These are phyloP conservation scores for Cryptomyrus ogoouensis DNA, from an alignment of 2,113 vertebrate genomes.

Conservation along the genomic window DNA sequence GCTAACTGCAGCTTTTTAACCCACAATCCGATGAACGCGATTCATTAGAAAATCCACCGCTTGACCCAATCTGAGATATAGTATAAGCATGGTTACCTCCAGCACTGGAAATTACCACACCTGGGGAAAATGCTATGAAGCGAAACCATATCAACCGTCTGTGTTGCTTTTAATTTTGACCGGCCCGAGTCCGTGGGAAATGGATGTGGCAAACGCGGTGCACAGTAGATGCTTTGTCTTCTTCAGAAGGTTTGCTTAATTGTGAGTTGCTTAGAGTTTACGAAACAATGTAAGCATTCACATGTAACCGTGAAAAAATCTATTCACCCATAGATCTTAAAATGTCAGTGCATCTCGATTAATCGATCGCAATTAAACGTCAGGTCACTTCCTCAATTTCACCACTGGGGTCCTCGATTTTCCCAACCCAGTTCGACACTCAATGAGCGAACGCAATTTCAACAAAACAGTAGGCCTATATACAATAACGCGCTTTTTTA, in stretches of 20 bases:
- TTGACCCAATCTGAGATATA: not conserved
- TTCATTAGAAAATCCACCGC: not conserved
- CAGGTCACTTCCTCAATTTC: slow-evolving; percentile 12
- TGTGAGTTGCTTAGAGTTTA: not conserved
- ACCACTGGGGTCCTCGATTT: not conserved
- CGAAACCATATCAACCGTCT: not conserved
- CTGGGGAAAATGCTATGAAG: not conserved
- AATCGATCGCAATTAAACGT: not conserved
- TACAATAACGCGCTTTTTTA: slow-evolving; percentile 7
- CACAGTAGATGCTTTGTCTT: not conserved
- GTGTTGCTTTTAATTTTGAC: not conserved
- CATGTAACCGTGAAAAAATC: not conserved
- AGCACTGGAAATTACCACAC: not conserved
- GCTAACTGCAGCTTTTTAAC: not conserved
- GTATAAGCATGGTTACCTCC: not conserved
- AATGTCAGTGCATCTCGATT: not conserved
- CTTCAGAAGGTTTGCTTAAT: not conserved
- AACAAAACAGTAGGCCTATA: slow-evolving; percentile 13
- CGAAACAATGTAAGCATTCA: not conserved
- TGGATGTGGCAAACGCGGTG: not conserved
- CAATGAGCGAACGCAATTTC: not conserved
- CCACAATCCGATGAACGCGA: not conserved
- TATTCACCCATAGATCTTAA: not conserved
- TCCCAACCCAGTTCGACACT: not conserved
- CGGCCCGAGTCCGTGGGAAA: not conserved